Conservation (phyloP, 53 echinoderm and acorn worm species). For the Zoroaster sp. region DNA sequence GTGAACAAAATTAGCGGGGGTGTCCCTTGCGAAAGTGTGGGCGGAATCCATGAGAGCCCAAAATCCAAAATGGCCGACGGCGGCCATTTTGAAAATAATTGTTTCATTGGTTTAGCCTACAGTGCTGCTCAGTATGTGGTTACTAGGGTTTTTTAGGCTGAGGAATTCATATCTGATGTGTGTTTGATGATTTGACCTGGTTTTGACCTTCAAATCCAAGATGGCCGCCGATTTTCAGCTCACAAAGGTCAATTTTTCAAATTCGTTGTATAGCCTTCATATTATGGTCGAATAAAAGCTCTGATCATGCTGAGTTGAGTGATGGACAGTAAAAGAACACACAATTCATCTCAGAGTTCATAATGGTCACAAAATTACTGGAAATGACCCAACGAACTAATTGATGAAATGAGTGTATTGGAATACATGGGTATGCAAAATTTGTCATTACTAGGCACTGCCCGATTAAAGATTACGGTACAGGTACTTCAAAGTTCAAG, state of each 20-base stretch:
- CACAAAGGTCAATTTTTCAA: background rate
- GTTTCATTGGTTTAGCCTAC: background rate
- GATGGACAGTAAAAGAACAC: background rate
- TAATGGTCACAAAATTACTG: background rate
- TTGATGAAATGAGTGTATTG: no score
- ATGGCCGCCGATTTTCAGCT: background rate
- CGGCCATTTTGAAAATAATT: background rate
- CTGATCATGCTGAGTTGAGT: background rate
- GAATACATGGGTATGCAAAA: no score
- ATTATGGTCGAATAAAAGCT: background rate
- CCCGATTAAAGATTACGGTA: no score
- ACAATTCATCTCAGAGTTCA: background rate
- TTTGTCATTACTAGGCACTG: no score
- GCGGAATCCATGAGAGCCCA: background rate
- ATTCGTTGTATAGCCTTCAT: background rate
- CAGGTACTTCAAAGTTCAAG: no score
- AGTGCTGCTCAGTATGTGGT: background rate
- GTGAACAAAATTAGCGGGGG: conserved; percentile 22
- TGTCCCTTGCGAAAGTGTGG: conserved; percentile 3
- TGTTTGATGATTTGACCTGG: no score
- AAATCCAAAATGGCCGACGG: conserved; percentile 20
- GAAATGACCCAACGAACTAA: background rate
- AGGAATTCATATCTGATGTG: conserved; percentile 19
- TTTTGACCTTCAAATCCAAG: conserved; percentile 31
- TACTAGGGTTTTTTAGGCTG: background rate